Evolutionary conservation across 2,888 invertebrate species (phyloP).

Genomic region (Protonemura montana): DNA sequence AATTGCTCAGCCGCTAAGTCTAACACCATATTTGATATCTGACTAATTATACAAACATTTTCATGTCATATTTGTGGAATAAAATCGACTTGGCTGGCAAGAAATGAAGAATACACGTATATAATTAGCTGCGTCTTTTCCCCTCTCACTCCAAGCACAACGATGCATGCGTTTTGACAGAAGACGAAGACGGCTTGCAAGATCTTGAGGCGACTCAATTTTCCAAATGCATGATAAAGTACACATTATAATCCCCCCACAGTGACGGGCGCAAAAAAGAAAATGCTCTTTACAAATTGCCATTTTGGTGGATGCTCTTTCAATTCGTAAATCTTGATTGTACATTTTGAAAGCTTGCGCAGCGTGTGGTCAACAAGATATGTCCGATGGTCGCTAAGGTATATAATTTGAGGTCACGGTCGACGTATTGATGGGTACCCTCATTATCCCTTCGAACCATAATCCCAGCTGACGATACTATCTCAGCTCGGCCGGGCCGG

Average conservation of each 20-base stretch:
- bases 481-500: neutral
- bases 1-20: neutral
- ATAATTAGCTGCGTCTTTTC: no score
- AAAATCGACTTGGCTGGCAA: neutral
- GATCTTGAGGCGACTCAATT: neutral
- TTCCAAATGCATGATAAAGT: neutral
- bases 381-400: neutral
- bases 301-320: constrained; percentile 24
- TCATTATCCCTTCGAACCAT: neutral
- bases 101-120: neutral
- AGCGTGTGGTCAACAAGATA: constrained; percentile 1
- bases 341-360: neutral
- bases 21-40: no score
- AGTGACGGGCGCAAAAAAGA: constrained; percentile 3
- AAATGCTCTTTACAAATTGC: constrained; percentile 23
- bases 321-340: constrained; percentile 20
- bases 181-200: neutral
- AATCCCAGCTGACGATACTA: neutral
- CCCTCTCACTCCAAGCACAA: neutral
- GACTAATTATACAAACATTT: neutral
- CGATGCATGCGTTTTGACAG: neutral
- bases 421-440: neutral
- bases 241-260: neutral
- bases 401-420: constrained; percentile 12
- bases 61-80: neutral